Percentiles rank a stretch among this genome's conserved stretches.
phyloP scores from a whole-genome alignment of 2,113 vertebrate species.

The Semicossyphus pulcher region DNA sequence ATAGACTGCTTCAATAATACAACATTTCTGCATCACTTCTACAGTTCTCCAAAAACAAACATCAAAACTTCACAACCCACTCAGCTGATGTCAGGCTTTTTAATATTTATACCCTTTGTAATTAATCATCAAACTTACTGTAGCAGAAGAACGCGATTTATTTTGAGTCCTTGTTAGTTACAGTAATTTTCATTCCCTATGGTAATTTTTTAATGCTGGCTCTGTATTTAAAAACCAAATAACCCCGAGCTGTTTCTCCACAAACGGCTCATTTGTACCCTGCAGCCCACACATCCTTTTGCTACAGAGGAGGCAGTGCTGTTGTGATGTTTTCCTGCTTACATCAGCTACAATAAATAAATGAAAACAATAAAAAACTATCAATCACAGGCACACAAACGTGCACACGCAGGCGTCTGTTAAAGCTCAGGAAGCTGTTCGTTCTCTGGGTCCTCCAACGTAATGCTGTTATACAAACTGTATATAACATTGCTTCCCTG shows the following conservation, averaged over 20 bases:
- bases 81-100: neutral
- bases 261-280: slow-evolving; percentile 29
- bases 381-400: neutral
- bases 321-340: slow-evolving; percentile 22
- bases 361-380: neutral
- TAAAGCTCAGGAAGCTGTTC: no score
- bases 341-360: slow-evolving; percentile 12
- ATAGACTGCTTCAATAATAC: neutral
- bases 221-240: slow-evolving; percentile 39
- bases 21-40: neutral
- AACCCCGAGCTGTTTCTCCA: slow-evolving; percentile 20
- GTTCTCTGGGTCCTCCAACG: no score
- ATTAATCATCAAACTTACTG: slow-evolving; percentile 1
- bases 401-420: no score
- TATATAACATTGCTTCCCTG: no score
- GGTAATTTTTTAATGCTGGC: neutral
- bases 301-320: neutral
- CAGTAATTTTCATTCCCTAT: slow-evolving; percentile 1
- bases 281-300: neutral
- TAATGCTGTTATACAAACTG: no score
- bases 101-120: neutral
- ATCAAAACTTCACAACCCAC: neutral
- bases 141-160: slow-evolving; percentile 20
- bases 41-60: neutral
- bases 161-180: slow-evolving; percentile 22